phyloP scores from a whole-genome alignment of 2,888 invertebrate species.

The Eurois occulta region DNA sequence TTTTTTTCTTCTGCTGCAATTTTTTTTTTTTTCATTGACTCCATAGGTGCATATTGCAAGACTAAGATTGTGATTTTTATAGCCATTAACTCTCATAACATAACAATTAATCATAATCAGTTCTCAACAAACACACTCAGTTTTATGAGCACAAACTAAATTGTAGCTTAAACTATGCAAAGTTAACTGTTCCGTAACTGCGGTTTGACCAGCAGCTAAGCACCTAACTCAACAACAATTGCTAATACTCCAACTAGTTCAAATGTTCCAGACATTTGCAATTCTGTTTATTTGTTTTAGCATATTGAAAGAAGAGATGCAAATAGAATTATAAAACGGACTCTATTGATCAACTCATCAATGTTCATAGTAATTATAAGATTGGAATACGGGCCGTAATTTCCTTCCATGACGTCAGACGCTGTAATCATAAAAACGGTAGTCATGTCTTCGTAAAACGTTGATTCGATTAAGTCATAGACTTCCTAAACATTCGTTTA shows the following conservation, averaged over 20 bases:
- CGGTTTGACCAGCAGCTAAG: conserved; percentile 15
- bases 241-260: conserved; percentile 21
- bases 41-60: background rate
- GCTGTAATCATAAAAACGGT: conserved; percentile 51
- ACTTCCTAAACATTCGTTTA: conserved; percentile 36
- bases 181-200: conserved; percentile 28
- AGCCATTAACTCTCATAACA: background rate
- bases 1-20: conserved; percentile 1
- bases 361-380: conserved; percentile 55
- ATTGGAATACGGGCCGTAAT: conserved; percentile 44
- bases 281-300: conserved; percentile 32
- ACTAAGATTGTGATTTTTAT: background rate
- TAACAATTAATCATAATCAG: conserved; percentile 12
- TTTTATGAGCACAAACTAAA: conserved; percentile 28
- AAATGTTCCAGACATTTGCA: conserved; percentile 28
- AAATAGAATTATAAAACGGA: conserved; percentile 53
- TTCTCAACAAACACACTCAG: conserved; percentile 3
- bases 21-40: background rate
- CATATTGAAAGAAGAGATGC: conserved; percentile 26
- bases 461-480: conserved; percentile 50
- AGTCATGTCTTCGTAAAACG: conserved; percentile 42
- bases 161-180: conserved; percentile 25
- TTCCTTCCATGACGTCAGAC: conserved; percentile 60
- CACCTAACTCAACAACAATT: conserved; percentile 37
- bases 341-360: conserved; percentile 49